A percentile compares a stretch with the other conserved stretches of the same genome.
phyloP scores from a whole-genome alignment of 2,113 vertebrate genomes.

The Crypturellus undulatus region DNA sequence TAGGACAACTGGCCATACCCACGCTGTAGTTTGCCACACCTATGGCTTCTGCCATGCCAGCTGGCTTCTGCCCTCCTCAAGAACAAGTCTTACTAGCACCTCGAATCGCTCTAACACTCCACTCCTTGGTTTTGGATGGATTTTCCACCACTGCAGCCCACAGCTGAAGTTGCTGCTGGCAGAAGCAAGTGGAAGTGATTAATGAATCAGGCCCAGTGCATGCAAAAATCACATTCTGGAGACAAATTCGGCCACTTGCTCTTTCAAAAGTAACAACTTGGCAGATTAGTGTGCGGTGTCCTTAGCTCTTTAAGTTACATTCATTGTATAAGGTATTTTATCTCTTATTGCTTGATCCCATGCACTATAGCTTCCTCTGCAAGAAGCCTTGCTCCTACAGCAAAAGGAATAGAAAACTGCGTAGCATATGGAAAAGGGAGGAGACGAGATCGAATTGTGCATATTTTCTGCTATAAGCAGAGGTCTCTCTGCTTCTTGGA shows the following conservation, averaged over 20 bases:
- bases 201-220: not conserved
- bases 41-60: not conserved
- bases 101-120: not conserved
- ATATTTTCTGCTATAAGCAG: not conserved
- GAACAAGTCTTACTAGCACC: not conserved
- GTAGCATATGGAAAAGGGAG: not conserved
- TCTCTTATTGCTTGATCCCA: accelerated
- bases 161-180: not conserved
- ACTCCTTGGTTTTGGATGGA: not conserved
- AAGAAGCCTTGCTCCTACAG: accelerated
- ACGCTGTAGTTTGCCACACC: not conserved
- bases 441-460: not conserved
- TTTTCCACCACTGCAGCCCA: not conserved
- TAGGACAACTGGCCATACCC: not conserved
- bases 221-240: not conserved
- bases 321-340: accelerated
- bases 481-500: not conserved
- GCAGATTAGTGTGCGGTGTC: not conserved
- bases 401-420: not conserved
- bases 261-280: not conserved
- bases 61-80: slow-evolving; percentile 5
- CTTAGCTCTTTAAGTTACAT: not conserved
- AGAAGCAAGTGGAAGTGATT: slow-evolving; percentile 11
- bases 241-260: not conserved
- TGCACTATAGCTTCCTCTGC: not conserved